These are phyloP conservation scores for Leptinotarsa juncta DNA, from an alignment of 2,888 invertebrate genomes.

Conservation along the genomic window DNA sequence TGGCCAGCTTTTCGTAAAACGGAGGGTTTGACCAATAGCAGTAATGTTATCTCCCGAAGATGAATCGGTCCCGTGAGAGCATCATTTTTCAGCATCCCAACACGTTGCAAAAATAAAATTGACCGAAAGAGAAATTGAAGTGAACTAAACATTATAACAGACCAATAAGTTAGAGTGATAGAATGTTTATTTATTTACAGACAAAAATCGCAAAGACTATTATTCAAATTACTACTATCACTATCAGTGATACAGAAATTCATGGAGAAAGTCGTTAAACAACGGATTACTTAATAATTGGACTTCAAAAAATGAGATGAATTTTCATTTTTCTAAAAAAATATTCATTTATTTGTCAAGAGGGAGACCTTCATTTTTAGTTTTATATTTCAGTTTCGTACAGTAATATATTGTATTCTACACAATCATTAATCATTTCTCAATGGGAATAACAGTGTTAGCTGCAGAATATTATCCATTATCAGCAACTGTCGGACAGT, in stretches of 20 bases:
- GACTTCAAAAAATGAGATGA: no score
- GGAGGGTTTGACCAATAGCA: conserved; percentile 37
- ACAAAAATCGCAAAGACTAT: no score
- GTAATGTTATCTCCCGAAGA: conserved; percentile 56
- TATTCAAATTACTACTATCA: no score
- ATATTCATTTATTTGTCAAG: background rate
- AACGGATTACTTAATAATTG: no score
- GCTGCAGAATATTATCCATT: background rate
- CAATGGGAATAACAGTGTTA: conserved; percentile 3
- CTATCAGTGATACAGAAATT: no score
- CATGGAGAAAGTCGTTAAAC: no score
- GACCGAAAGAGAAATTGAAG: conserved; percentile 59
- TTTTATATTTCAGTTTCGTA: background rate
- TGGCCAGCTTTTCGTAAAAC: background rate
- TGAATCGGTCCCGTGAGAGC: conserved; percentile 62
- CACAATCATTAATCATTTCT: background rate
- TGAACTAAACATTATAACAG: background rate
- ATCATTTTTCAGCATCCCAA: conserved; percentile 65
- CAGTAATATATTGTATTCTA: background rate
- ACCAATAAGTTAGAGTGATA: background rate
- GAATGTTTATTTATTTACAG: no score
- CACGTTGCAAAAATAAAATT: conserved; percentile 63
- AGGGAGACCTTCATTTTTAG: background rate
- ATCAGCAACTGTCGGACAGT: background rate
- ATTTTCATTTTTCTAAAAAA: no score